A percentile compares a stretch with the other conserved stretches of the same genome.
Evolutionary conservation across 2,113 vertebrate species (phyloP).

Genomic region (Cyprinodon variegatus): DNA sequence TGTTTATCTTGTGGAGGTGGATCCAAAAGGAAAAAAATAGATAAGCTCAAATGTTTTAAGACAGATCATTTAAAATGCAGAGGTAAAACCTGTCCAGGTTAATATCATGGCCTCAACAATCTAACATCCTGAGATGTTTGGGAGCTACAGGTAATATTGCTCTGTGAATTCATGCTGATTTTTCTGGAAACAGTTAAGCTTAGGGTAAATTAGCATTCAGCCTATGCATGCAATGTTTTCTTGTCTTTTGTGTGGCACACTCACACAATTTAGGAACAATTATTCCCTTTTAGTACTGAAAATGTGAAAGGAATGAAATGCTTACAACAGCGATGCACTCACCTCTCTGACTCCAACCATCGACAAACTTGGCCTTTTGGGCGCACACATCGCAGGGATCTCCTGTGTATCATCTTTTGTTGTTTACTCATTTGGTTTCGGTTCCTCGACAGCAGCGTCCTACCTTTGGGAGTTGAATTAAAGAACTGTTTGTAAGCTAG

Average conservation of each 20-base stretch:
- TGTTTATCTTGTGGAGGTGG: too few relatives aligned
- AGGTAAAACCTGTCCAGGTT: background rate
- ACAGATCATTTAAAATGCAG: too few relatives aligned
- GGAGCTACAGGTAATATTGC: background rate
- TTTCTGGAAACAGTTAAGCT: slow-evolving; percentile 1
- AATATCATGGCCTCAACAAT: background rate
- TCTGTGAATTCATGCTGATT: slow-evolving; percentile 1
- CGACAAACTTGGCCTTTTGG: slow-evolving; percentile 20
- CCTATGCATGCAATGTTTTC: slow-evolving; percentile 5
- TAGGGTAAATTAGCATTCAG: slow-evolving; percentile 1
- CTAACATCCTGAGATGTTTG: slow-evolving; percentile 9
- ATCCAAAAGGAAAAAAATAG: background rate
- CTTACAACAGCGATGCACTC: slow-evolving; percentile 31
- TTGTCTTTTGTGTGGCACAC: background rate
- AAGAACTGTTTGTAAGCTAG: slow-evolving; percentile 18
- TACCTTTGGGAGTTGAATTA: slow-evolving; percentile 32
- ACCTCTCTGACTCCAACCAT: slow-evolving; percentile 4
- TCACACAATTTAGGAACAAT: slow-evolving; percentile 4
- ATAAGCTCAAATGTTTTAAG: background rate
- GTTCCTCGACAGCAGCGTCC: slow-evolving; percentile 2
- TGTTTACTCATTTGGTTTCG: background rate
- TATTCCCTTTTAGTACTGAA: slow-evolving; percentile 12
- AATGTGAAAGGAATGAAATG: slow-evolving; percentile 1
- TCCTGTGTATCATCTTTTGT: background rate
- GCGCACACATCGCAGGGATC: background rate